Evolutionary conservation across 2,888 invertebrate genomes (phyloP).

Genomic region (Cerastoderma edule): DNA sequence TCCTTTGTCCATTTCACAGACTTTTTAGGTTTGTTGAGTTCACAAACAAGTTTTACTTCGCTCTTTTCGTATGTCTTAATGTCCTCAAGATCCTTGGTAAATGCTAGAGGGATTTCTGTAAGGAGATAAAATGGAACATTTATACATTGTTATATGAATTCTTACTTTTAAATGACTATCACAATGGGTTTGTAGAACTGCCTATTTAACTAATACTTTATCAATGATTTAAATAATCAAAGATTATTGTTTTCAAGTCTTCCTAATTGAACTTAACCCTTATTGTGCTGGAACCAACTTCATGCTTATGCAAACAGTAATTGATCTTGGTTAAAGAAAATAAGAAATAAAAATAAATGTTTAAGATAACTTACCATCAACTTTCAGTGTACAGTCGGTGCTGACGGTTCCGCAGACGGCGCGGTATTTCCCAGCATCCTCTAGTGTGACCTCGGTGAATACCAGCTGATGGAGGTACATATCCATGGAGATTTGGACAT

Average conservation of each 20-base stretch:
- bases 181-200: too few species aligned
- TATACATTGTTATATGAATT: background rate
- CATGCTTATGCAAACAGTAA: too few species aligned
- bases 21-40: conserved; percentile 96
- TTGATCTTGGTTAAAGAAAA: too few species aligned
- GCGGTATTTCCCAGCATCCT: conserved; percentile 79
- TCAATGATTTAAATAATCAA: too few species aligned
- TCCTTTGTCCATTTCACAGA: conserved; percentile 94
- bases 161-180: too few species aligned
- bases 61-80: conserved; percentile 66
- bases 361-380: conserved; percentile 80
- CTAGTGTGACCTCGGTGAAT: conserved; percentile 73
- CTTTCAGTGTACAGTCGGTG: conserved; percentile 75
- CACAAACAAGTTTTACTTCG: conserved; percentile 92
- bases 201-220: too few species aligned
- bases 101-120: conserved; percentile 54
- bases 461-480: conserved; percentile 83
- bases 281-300: too few species aligned
- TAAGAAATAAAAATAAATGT: too few species aligned
- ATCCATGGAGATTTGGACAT: conserved; percentile 92
- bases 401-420: conserved; percentile 72
- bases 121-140: background rate
- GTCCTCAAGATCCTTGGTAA: conserved; percentile 58
- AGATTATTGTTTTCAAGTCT: too few species aligned
- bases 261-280: too few species aligned